These are phyloP conservation scores for Petrolisthes cinctipes DNA, from an alignment of 2,888 invertebrate species.

Conservation along the genomic window DNA sequence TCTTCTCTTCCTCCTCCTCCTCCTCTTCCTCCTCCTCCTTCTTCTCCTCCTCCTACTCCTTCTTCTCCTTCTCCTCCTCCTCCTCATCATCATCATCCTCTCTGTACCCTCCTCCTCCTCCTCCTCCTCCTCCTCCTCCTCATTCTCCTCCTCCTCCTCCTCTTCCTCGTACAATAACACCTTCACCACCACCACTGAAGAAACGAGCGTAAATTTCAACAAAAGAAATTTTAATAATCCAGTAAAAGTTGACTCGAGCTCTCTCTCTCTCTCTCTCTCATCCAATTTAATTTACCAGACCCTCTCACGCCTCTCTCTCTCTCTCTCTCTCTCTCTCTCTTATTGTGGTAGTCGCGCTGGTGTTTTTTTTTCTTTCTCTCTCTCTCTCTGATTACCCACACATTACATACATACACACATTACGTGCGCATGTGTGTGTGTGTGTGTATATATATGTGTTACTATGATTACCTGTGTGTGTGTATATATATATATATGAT, in stretches of 20 bases:
- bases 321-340: not conserved
- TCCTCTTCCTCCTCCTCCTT: not conserved
- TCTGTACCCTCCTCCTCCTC: not conserved
- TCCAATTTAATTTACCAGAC: conserved; percentile 46
- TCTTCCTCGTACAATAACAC: conserved; percentile 26
- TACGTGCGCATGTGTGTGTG: not conserved
- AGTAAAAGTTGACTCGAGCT: conserved; percentile 38
- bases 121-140: not conserved
- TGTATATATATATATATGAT: not conserved
- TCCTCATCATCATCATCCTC: not conserved
- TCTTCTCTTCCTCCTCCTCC: not conserved
- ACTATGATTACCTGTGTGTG: too few relatives aligned
- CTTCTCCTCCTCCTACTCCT: not conserved
- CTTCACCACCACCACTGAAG: not conserved
- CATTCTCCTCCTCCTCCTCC: not conserved
- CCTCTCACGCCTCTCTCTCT: conserved; percentile 8
- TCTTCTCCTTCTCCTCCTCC: not conserved
- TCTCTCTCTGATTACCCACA: too few relatives aligned
- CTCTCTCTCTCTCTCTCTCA: conserved; percentile 28
- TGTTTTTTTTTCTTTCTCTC: too few relatives aligned
- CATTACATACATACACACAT: too few relatives aligned
- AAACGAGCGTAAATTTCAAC: conserved; percentile 38
- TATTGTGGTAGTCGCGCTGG: too few relatives aligned
- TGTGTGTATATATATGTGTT: not conserved
- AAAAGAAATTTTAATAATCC: conserved; percentile 55